Conservation (phyloP, 2,113 vertebrate species). For the Sorex fumeus region DNA sequence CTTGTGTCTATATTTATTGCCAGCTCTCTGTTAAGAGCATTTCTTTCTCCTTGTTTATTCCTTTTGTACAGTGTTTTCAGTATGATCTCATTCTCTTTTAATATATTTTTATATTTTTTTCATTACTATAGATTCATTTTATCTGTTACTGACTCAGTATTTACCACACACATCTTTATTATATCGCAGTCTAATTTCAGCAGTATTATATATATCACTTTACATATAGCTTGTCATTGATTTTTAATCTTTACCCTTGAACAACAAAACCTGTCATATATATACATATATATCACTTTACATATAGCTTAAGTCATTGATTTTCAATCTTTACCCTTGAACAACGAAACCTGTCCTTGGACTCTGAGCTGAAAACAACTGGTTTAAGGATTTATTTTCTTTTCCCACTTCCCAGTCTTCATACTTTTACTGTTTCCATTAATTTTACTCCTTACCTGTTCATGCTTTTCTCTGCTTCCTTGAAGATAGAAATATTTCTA, state of each 20-base stretch:
- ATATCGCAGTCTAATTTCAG: neutral
- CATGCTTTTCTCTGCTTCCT: constrained; percentile 21
- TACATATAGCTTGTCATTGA: too few species aligned
- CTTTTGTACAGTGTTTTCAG: constrained; percentile 4
- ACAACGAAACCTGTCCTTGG: too few species aligned
- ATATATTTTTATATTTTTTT: neutral
- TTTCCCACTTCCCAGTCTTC: neutral
- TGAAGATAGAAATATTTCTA: neutral
- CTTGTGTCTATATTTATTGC: constrained; percentile 10
- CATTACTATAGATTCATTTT: neutral
- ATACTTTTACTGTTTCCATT: neutral
- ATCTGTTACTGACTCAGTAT: neutral
- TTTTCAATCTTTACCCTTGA: too few species aligned
- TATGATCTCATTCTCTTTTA: neutral
- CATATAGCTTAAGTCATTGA: neutral
- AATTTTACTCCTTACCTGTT: neutral
- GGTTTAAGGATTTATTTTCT: neutral
- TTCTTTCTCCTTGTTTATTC: neutral
- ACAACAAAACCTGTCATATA: too few species aligned
- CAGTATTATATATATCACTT: too few species aligned
- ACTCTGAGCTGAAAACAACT: too few species aligned
- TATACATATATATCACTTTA: too few species aligned
- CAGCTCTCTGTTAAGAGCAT: neutral
- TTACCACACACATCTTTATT: neutral
- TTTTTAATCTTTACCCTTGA: too few species aligned